phyloP scores from a whole-genome alignment of 2,797 vertebrate genomes.

The Enteromius afrohamiltoni region DNA sequence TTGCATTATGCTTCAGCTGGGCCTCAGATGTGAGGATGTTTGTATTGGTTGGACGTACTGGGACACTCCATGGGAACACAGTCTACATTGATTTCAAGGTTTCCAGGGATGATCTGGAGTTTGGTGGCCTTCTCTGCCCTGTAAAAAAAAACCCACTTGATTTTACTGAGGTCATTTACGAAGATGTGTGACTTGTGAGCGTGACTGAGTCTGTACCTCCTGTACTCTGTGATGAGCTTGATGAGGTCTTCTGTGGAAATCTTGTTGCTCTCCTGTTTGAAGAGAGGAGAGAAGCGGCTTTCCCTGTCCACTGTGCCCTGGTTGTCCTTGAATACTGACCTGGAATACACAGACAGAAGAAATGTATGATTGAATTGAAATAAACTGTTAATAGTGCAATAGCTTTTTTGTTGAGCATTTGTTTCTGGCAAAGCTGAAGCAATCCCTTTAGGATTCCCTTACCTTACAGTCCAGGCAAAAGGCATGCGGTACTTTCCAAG shows the following conservation, averaged over 20 bases:
- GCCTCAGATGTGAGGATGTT: not conserved
- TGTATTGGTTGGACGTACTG: slow-evolving; percentile 78
- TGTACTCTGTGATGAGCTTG: slow-evolving; percentile 91
- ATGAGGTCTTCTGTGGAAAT: slow-evolving; percentile 94
- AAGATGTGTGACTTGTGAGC: not conserved
- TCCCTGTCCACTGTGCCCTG: slow-evolving; percentile 94
- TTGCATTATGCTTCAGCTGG: not conserved
- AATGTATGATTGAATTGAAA: not conserved
- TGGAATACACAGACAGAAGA: slow-evolving; percentile 60
- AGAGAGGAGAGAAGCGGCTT: slow-evolving; percentile 93
- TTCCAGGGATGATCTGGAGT: slow-evolving; percentile 93
- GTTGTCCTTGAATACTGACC: slow-evolving; percentile 96
- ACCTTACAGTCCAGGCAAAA: slow-evolving; percentile 97
- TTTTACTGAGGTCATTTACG: not conserved
- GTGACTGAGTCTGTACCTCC: slow-evolving; percentile 76
- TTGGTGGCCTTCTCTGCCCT: slow-evolving; percentile 97
- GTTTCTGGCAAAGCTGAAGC: not conserved
- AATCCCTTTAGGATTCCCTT: slow-evolving; percentile 60
- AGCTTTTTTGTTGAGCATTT: not conserved
- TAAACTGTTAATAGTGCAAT: not conserved
- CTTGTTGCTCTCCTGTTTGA: slow-evolving; percentile 97
- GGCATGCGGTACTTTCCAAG: slow-evolving; percentile 97
- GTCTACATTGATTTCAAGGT: slow-evolving; percentile 88
- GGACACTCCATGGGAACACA: slow-evolving; percentile 92
- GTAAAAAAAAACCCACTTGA: slow-evolving; percentile 48